Base-by-base conservation (phyloP, 2,113 vertebrate genomes). In the Mesoclemmys tuberculata region DNA sequence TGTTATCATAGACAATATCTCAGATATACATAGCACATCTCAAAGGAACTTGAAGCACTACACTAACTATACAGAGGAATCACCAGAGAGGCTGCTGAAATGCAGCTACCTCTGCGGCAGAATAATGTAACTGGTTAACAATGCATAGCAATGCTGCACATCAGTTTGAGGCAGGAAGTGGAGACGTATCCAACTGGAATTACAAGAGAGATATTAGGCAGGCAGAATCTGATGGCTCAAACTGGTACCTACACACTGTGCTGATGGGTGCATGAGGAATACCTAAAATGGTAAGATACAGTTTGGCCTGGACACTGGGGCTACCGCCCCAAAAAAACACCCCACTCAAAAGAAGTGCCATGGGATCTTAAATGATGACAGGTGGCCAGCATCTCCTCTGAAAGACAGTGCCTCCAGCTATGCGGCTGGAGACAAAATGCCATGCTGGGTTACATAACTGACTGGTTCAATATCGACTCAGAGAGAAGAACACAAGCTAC, bases 31-130 rank as follows among this genome's bases (percentile, higher is more conserved):
- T 2, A 48, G 88, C 49, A 27, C 24, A 3, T 44, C 94, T 83
- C 83, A 41, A 22, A 52, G 74, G 84, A 90, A 93, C 3, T 3
- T 0, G 8, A 46, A 58, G 18, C 6, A 29, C 3, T 96, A 38
- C n/a, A 22, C 80, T 95, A 94, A 94, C 24, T 89, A 94, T 82
- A 84, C 78, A 80, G 54, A 87, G 83, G 80, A 92, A 91, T 49
- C 74, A 6, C 54, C 31, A 0, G 0, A 93, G 78, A 92, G 3
- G 5, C 38, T 95, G 78, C 26, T 88, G 49, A 88, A 96, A 92
- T 2, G 10, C 41, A 18, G 52, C 7, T 64, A 10, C 68, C 80
- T 82, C 74, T 82, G 46, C 27, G 90, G 18, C 38, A 46, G 75
- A 89, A 88, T 21, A 54, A 71, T 10, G 44, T n/a, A 38, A 29